phyloP scores from a whole-genome alignment of 2,888 invertebrate species.

The Drosophila neotestacea region DNA sequence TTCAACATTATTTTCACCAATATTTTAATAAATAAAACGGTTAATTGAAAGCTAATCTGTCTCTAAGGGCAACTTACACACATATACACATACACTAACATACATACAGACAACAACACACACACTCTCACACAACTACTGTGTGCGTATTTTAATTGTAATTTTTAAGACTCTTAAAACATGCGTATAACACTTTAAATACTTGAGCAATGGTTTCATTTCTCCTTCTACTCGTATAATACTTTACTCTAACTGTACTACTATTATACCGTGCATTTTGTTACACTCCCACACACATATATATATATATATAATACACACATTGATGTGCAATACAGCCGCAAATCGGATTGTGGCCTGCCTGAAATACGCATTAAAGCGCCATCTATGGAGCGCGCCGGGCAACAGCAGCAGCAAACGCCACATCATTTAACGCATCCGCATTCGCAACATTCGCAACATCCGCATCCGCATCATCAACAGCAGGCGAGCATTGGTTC shows the following conservation, averaged over 20 bases:
- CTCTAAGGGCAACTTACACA: slow-evolving; percentile 24
- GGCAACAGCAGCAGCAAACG: slow-evolving; percentile 44
- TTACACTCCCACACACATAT: slow-evolving; percentile 8
- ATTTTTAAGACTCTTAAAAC: slow-evolving; percentile 2
- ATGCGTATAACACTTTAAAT: slow-evolving; percentile 37
- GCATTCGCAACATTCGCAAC: slow-evolving; percentile 45
- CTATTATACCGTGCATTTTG: slow-evolving; percentile 49
- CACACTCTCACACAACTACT: background rate
- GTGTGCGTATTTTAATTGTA: slow-evolving; percentile 5
- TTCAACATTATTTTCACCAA: slow-evolving; percentile 33
- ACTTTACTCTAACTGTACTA: slow-evolving; percentile 27
- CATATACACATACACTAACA: background rate
- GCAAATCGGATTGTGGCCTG: slow-evolving; percentile 87
- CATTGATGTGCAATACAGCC: slow-evolving; percentile 67
- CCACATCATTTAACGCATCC: slow-evolving; percentile 36
- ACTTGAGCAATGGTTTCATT: slow-evolving; percentile 27
- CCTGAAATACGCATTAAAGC: slow-evolving; percentile 94
- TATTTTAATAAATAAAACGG: slow-evolving; percentile 26
- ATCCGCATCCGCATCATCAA: slow-evolving; percentile 60
- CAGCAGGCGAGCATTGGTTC: slow-evolving; percentile 87
- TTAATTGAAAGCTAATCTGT: slow-evolving; percentile 18
- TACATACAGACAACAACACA: slow-evolving; percentile 10
- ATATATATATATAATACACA: slow-evolving; percentile 1
- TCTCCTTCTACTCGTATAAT: slow-evolving; percentile 37
- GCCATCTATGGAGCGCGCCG: slow-evolving; percentile 91